phyloP scores from a whole-genome alignment of 2,113 vertebrate species.

The Hippocampus guttulatus region DNA sequence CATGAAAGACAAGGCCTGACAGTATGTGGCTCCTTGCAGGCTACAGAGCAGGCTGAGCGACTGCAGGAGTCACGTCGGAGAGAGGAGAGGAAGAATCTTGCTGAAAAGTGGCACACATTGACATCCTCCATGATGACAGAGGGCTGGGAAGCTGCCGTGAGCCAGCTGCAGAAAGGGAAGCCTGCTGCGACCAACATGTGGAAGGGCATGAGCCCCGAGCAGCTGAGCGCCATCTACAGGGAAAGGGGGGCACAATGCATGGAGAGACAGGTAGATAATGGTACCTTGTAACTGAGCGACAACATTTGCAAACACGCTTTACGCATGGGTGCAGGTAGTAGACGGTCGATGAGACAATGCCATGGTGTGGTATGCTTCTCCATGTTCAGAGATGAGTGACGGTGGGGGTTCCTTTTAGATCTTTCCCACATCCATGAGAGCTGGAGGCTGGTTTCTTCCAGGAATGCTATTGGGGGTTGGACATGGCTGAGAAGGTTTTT shows the following conservation, averaged over 20 bases:
- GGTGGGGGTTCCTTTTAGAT: too few relatives aligned
- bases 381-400: too few relatives aligned
- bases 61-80: conserved; percentile 40
- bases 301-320: too few relatives aligned
- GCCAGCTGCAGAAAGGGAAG: conserved; percentile 8
- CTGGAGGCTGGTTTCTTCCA: too few relatives aligned
- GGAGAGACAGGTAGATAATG: conserved; percentile 60
- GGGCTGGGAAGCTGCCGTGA: conserved; percentile 49
- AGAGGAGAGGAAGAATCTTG: conserved; percentile 52
- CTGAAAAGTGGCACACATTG: conserved; percentile 64
- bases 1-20: conserved; percentile 17
- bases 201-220: conserved; percentile 72
- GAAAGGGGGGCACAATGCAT: conserved; percentile 59
- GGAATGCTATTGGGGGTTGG: too few relatives aligned
- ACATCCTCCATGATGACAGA: conserved; percentile 75
- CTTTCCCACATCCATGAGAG: too few relatives aligned
- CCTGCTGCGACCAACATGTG: conserved; percentile 65
- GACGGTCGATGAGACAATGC: not conserved
- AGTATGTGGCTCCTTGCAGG: conserved; percentile 46
- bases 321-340: too few relatives aligned
- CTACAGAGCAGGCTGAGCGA: conserved; percentile 51
- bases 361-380: not conserved
- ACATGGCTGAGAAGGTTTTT: too few relatives aligned
- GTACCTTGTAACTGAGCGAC: not conserved
- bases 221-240: conserved; percentile 59